Percentiles rank a stretch among this genome's conserved stretches.
Conservation (phyloP, 2,797 vertebrate species). For the Malurus leucopterus region DNA sequence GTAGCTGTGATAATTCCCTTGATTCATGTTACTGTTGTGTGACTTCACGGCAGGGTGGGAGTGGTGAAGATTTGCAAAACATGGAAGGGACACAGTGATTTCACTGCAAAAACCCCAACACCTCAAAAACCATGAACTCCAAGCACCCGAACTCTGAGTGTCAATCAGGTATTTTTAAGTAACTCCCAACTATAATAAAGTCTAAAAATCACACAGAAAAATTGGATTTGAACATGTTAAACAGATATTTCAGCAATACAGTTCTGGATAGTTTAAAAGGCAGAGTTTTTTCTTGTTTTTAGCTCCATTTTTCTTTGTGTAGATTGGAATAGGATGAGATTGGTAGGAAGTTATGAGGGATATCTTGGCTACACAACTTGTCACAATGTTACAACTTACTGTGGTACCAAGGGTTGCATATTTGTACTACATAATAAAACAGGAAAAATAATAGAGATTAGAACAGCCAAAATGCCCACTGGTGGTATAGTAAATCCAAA, state of each 20-base stretch:
- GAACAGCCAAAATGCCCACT: background rate
- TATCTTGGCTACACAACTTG: background rate
- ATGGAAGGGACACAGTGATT: background rate
- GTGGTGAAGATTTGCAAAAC: background rate
- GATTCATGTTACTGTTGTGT: background rate
- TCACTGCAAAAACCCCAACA: background rate
- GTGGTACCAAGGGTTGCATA: background rate
- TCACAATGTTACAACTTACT: background rate
- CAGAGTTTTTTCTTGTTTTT: background rate
- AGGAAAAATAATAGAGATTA: background rate
- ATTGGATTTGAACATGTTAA: background rate
- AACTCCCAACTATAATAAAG: background rate
- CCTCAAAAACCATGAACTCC: background rate
- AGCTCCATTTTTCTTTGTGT: background rate
- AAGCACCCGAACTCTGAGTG: background rate
- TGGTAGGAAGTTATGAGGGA: background rate
- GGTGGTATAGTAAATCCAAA: fast-evolving
- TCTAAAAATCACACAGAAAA: background rate
- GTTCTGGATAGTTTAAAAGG: background rate
- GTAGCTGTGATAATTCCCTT: background rate
- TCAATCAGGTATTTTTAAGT: background rate
- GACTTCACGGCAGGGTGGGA: background rate
- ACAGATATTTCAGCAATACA: background rate
- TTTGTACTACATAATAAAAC: background rate
- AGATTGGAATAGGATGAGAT: background rate